phyloP scores from a whole-genome alignment of 1,140 invertebrate species.

The Trachelipus rathkii region DNA sequence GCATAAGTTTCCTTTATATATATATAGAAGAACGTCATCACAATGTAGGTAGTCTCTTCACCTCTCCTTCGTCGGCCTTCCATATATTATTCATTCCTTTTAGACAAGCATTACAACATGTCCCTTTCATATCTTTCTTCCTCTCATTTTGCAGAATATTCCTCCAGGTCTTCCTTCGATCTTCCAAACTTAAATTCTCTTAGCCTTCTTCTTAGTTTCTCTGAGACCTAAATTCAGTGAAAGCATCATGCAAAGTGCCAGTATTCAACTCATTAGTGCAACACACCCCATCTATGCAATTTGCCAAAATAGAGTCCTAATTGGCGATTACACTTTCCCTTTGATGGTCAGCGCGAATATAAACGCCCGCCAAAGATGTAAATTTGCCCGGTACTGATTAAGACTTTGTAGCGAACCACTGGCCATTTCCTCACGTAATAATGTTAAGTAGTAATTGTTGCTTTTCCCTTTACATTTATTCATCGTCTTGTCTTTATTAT shows the following conservation, averaged over 20 bases:
- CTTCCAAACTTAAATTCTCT: conserved; percentile 1
- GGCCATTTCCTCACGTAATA: conserved; percentile 9
- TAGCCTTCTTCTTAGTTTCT: neutral
- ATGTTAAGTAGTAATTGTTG: conserved; percentile 13
- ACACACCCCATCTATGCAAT: conserved; percentile 11
- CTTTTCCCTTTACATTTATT: conserved; percentile 4
- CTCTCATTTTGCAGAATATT: neutral
- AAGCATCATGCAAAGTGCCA: conserved; percentile 11
- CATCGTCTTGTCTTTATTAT: conserved; percentile 10
- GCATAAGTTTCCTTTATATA: neutral
- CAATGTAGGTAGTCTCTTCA: too few species aligned
- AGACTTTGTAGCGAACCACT: conserved; percentile 11
- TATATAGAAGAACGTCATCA: neutral
- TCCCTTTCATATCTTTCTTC: neutral
- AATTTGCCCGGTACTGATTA: conserved; percentile 2
- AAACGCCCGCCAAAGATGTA: neutral
- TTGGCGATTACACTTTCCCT: conserved; percentile 2
- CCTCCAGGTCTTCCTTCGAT: neutral
- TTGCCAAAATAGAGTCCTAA: neutral
- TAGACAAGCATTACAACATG: neutral
- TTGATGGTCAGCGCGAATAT: conserved; percentile 5
- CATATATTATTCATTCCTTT: too few species aligned
- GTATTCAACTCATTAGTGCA: conserved; percentile 4
- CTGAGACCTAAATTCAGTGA: neutral
- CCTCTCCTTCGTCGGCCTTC: too few species aligned